Evolutionary conservation across 2,113 vertebrate species (phyloP).

Genomic region (Chroicocephalus ridibundus): DNA sequence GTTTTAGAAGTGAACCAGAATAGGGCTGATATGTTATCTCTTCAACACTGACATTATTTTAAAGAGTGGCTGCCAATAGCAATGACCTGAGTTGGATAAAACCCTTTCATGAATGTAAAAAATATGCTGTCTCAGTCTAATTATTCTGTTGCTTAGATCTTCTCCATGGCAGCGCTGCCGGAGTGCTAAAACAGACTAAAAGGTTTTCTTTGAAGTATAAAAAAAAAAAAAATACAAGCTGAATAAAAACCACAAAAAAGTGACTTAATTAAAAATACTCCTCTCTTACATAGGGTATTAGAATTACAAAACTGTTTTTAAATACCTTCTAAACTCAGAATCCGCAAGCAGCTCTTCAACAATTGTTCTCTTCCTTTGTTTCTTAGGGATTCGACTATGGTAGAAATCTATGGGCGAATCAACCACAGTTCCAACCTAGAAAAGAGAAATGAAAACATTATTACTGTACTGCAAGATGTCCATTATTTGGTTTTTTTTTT

Average conservation of each 20-base stretch:
- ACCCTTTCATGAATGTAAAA: neutral
- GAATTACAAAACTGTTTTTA: neutral
- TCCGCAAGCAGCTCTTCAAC: conserved; percentile 94
- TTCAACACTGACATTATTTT: neutral
- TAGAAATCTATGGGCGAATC: conserved; percentile 92
- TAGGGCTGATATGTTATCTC: neutral
- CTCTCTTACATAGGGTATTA: neutral
- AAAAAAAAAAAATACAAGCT: neutral
- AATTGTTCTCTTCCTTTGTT: conserved; percentile 93
- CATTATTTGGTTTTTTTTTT: neutral
- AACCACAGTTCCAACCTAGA: conserved; percentile 89
- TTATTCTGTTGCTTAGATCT: neutral
- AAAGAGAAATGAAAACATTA: neutral
- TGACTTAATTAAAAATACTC: neutral
- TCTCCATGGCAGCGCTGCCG: neutral
- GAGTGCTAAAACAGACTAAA: neutral
- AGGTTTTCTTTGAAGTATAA: neutral
- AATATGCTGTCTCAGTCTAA: neutral
- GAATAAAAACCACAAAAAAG: neutral
- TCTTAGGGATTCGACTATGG: conserved; percentile 93
- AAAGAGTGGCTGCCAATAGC: neutral
- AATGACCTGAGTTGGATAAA: neutral
- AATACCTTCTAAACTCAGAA: conserved; percentile 91
- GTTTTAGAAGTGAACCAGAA: neutral
- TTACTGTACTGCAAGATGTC: neutral